A percentile compares a stretch with the other conserved stretches of the same genome.
Evolutionary conservation across 53 echinoderm and acorn worm genomes (phyloP).

Genomic region (Stichopus horrens): DNA sequence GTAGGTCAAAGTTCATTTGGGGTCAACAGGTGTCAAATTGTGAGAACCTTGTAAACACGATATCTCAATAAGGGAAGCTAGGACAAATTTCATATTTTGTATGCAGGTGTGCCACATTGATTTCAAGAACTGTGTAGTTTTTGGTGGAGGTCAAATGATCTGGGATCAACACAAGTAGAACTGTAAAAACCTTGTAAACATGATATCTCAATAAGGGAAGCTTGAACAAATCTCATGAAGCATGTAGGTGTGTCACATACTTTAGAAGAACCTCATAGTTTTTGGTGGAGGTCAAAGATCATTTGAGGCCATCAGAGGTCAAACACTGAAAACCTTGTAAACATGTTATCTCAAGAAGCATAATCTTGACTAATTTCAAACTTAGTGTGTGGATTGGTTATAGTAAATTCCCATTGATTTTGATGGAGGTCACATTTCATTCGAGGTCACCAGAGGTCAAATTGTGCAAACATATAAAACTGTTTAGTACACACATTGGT

Average conservation of each 20-base stretch:
- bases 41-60: neutral
- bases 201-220: neutral
- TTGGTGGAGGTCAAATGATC: neutral
- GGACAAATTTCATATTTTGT: neutral
- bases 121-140: neutral
- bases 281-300: neutral
- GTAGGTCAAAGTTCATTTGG: no score
- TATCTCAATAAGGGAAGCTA: neutral
- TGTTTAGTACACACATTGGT: no score
- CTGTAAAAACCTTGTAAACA: neutral
- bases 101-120: neutral
- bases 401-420: no score
- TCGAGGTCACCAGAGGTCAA: no score
- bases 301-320: neutral
- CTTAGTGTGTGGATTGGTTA: no score
- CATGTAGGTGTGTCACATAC: neutral
- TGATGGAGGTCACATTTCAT: no score
- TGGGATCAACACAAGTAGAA: neutral
- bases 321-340: neutral
- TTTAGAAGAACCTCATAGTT: neutral
- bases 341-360: neutral
- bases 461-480: no score
- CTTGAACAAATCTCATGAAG: neutral
- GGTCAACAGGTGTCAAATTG: neutral
- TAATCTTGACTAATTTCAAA: neutral